These are phyloP conservation scores for Tamandua tetradactyla DNA, from an alignment of 2,797 vertebrate species.

Conservation along the genomic window DNA sequence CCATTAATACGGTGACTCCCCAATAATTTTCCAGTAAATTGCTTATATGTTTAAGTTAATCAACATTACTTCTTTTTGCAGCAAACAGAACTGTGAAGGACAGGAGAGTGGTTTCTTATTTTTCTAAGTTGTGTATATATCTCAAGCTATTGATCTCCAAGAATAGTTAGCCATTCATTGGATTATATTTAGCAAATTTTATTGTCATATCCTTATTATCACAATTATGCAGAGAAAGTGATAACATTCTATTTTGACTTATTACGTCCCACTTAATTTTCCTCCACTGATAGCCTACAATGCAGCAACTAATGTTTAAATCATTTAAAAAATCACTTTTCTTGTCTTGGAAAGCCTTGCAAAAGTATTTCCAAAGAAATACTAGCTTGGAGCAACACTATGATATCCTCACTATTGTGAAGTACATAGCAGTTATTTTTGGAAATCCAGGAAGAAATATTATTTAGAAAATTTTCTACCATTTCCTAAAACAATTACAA, in stretches of 20 bases:
- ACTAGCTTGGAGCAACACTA: neutral
- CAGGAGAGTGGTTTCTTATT: neutral
- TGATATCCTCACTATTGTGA: neutral
- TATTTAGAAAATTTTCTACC: neutral
- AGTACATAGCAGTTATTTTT: neutral
- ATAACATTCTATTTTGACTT: constrained; percentile 4
- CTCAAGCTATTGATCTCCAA: constrained; percentile 4
- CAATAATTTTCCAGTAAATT: neutral
- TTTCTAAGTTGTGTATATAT: neutral
- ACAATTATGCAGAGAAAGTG: constrained; percentile 15
- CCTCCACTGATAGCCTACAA: neutral
- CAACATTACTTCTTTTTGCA: neutral
- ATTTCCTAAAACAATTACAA: neutral
- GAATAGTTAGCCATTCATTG: neutral
- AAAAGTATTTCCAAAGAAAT: neutral
- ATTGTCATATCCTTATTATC: constrained; percentile 1
- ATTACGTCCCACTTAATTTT: neutral
- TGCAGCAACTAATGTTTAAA: neutral
- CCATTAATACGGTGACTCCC: neutral
- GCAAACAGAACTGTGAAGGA: neutral
- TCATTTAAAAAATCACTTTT: neutral
- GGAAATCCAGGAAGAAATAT: neutral
- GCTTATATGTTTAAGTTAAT: neutral
- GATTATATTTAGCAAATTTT: neutral
- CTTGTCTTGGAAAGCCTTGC: neutral